A percentile compares a stretch with the other conserved stretches of the same genome.
These are phyloP conservation scores for Rhinoraja longicauda DNA, from an alignment of 2,797 vertebrate species.

Conservation along the genomic window DNA sequence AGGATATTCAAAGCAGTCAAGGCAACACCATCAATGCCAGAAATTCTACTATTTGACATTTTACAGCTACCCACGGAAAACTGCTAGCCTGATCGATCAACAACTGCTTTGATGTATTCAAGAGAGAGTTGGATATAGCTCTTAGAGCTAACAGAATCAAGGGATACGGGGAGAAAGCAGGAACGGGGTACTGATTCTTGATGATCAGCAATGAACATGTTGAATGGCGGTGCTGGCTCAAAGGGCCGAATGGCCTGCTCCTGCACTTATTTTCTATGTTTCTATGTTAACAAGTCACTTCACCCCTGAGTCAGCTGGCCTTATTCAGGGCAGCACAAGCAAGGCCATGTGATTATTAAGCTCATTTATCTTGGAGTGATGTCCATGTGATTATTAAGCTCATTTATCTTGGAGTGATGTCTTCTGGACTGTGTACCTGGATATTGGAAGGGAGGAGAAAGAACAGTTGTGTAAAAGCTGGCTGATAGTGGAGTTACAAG, in stretches of 20 bases:
- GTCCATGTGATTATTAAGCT: background rate
- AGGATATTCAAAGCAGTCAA: background rate
- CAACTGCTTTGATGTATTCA: no score
- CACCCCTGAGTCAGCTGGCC: background rate
- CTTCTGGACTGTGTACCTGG: background rate
- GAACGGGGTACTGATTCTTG: no score
- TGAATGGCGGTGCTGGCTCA: no score
- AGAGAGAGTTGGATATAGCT: no score
- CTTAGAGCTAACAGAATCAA: no score
- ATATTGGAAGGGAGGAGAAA: background rate
- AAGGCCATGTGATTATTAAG: background rate
- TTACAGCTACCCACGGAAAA: background rate
- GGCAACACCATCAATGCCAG: background rate
- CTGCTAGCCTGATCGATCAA: background rate
- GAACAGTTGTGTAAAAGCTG: background rate
- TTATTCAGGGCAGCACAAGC: background rate
- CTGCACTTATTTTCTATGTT: no score
- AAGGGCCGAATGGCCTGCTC: no score
- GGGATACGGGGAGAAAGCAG: no score
- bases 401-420: no score
- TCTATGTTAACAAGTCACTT: no score
- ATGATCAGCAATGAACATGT: no score
- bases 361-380: no score
- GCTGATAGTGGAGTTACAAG: background rate
- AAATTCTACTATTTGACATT: background rate